These are phyloP conservation scores for Helicolenus hilgendorfi DNA, from an alignment of 2,797 vertebrate species.

Conservation along the genomic window DNA sequence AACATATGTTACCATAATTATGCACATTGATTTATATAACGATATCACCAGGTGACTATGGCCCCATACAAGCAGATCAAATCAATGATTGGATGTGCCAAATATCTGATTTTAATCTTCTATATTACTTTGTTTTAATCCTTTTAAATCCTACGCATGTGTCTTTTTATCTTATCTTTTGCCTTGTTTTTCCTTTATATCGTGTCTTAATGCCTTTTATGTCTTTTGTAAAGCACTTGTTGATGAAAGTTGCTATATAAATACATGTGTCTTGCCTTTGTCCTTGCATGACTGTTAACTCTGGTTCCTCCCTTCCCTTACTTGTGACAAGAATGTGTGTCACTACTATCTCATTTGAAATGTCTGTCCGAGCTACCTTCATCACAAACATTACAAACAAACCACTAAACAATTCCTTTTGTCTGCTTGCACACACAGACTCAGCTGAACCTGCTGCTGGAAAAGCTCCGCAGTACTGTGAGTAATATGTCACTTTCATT, in stretches of 20 bases:
- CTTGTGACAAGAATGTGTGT: background rate
- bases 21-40: background rate
- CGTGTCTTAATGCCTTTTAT: background rate
- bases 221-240: background rate
- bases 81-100: background rate
- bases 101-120: background rate
- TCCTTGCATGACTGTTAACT: background rate
- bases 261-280: background rate
- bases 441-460: constrained; percentile 97
- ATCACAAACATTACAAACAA: constrained; percentile 7
- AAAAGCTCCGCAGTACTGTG: constrained; percentile 98
- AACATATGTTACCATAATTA: no score
- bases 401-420: constrained; percentile 22
- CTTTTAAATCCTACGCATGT: background rate
- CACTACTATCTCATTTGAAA: background rate
- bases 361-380: background rate
- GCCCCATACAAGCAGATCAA: background rate
- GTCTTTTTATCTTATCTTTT: background rate
- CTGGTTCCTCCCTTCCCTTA: background rate
- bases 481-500: constrained; percentile 78
- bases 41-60: background rate
- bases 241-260: background rate
- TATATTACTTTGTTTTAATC: background rate
- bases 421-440: constrained; percentile 90
- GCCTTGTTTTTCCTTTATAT: background rate